A percentile compares a stretch with the other conserved stretches of the same genome.
phyloP scores from a whole-genome alignment of 2,113 vertebrate species.

The Nothobranchius kuhntae region DNA sequence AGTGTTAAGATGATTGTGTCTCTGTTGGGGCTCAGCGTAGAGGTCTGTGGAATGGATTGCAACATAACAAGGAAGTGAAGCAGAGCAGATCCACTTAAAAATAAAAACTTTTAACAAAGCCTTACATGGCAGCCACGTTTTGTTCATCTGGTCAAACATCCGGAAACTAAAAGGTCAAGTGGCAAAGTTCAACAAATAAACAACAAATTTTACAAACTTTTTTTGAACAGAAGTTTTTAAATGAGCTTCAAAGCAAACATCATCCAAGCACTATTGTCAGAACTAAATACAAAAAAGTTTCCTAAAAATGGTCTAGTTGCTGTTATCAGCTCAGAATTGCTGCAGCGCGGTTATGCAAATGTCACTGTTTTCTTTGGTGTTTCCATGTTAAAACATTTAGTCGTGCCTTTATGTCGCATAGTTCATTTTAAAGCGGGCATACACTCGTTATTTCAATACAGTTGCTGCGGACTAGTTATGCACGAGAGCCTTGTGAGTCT shows the following conservation, averaged over 20 bases:
- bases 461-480: no score
- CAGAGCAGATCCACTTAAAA: slow-evolving; percentile 55
- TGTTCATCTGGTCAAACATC: slow-evolving; percentile 69
- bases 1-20: slow-evolving; percentile 80
- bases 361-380: no score
- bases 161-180: slow-evolving; percentile 47
- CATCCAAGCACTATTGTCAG: no score
- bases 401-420: no score
- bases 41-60: slow-evolving; percentile 79
- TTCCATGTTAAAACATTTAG: no score
- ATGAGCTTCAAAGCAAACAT: no score
- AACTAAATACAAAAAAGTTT: background rate
- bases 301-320: no score
- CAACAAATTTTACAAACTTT: background rate
- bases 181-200: slow-evolving; percentile 29
- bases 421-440: no score
- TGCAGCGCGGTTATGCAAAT: no score
- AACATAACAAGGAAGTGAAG: slow-evolving; percentile 82
- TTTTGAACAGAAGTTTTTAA: background rate
- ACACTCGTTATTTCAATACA: no score
- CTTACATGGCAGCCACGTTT: slow-evolving; percentile 69
- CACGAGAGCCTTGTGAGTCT: no score
- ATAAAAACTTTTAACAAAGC: slow-evolving; percentile 60
- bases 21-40: slow-evolving; percentile 77
- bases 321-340: no score